These are phyloP conservation scores for Papilio xuthus DNA, from an alignment of 1,140 invertebrate species.

Conservation along the genomic window DNA sequence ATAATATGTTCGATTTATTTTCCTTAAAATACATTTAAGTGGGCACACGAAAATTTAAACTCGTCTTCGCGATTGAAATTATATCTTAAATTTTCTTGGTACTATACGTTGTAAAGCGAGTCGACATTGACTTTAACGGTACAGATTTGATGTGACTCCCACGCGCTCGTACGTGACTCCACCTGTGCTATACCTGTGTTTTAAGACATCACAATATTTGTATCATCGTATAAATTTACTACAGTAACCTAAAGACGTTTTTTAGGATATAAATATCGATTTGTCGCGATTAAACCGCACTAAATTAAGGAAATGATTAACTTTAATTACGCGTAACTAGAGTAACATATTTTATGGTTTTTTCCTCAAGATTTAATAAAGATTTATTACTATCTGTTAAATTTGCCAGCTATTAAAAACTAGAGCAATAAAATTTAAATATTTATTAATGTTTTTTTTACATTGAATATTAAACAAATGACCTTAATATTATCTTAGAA, in stretches of 20 bases:
- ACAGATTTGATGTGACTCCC: constrained; percentile 30
- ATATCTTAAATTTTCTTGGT: not conserved
- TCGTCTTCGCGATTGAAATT: too few species aligned
- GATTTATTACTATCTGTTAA: too few species aligned
- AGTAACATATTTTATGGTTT: not conserved
- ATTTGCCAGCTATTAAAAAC: not conserved
- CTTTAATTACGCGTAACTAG: not conserved
- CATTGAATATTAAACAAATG: not conserved
- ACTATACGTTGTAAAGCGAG: not conserved
- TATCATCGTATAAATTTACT: not conserved
- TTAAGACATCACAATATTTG: not conserved
- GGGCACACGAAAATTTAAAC: too few species aligned
- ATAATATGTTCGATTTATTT: too few species aligned
- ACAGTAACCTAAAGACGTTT: too few species aligned
- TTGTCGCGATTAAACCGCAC: not conserved
- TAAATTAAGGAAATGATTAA: not conserved
- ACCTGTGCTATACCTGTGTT: not conserved
- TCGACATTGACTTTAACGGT: constrained; percentile 34
- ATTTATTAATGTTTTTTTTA: not conserved
- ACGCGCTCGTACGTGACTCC: constrained; percentile 24
- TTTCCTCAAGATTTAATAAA: not conserved
- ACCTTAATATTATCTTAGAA: constrained; percentile 6
- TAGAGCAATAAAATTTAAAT: not conserved
- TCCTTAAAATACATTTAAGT: too few species aligned
- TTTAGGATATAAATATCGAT: too few species aligned